Percentiles rank a stretch among this genome's conserved stretches.
These are phyloP conservation scores for Steinernema feltiae DNA, from an alignment of 1,140 invertebrate genomes.

Conservation along the genomic window DNA sequence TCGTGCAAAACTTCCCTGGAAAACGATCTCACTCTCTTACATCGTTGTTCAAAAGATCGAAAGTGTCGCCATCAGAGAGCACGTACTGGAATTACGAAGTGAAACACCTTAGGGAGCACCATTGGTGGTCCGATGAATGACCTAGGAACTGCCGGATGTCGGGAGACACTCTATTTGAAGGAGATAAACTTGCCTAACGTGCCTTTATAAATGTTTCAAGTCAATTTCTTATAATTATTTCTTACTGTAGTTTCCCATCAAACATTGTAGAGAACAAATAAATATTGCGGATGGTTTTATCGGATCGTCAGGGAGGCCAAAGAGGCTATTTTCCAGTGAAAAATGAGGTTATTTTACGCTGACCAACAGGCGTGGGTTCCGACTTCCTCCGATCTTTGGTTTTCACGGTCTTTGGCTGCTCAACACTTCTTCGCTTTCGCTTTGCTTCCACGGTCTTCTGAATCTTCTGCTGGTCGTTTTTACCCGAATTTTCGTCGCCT, in stretches of 20 bases:
- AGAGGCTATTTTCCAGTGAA: too few relatives aligned
- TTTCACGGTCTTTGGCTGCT: background rate
- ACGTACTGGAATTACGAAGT: background rate
- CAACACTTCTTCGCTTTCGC: background rate
- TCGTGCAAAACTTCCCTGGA: background rate
- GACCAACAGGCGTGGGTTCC: background rate
- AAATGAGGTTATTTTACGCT: background rate
- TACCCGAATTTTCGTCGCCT: background rate
- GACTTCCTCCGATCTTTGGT: background rate
- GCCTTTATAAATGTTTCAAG: too few relatives aligned
- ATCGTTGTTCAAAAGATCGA: background rate
- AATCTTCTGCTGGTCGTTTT: background rate
- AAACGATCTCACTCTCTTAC: background rate
- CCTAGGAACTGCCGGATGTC: background rate
- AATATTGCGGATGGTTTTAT: too few relatives aligned
- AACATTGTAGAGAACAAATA: too few relatives aligned
- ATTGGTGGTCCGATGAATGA: slow-evolving; percentile 4
- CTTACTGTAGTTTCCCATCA: too few relatives aligned
- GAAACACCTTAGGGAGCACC: background rate
- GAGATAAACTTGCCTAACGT: background rate
- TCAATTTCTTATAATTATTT: too few relatives aligned
- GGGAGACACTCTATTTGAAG: background rate
- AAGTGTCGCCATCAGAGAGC: background rate
- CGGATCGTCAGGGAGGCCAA: background rate
- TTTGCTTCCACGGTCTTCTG: background rate